Evolutionary conservation across 2,113 vertebrate genomes (phyloP), one percentile per base, ranked within the genome.

Genomic region (Paraplagusia blochii): DNA sequence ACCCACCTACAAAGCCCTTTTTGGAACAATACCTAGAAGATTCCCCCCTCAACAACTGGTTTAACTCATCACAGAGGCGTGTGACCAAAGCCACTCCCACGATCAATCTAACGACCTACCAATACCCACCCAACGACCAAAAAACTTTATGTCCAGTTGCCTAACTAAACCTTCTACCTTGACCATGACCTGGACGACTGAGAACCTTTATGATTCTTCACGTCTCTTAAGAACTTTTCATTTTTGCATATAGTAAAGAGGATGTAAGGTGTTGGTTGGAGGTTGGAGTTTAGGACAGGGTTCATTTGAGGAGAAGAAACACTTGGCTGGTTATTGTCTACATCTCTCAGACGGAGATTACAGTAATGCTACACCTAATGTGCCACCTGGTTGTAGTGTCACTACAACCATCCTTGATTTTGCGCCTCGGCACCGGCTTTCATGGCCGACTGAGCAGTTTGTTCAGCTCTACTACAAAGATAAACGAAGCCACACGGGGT

Each of bases 381-480:
- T 58, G 22, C 22, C 6, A 53, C 60, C 54, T 53, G 29, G 38
- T 34, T 29, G 44, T 9, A 9, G 44, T 53, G 47, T 73, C 40
- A 35, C 59, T 49, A n/a, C 38, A 56, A 19, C 40, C 47, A 16
- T 13, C 13, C 13, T 43, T 44, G 58, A 60, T 61, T 58, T 58
- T 11, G 11, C 12, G 40, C 75, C 63, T 81, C 64, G 65, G 48
- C 58, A 55, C 33, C 5, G 55, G 69, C 73, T 73, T 75, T 88
- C 74, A 82, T 75, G 73, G 78, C 57, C 76, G 81, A 79, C 65
- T 76, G 79, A 71, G 18, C 63, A 63, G 54, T 68, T 80, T 75
- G 53, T 73, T 55, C 45, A 29, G 29, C 53, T 69, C 60, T 61
- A 19, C 58, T 49, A 49, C 49, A 6, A 6, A 33, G 57, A 56